These are phyloP conservation scores for Terrapene triunguis DNA, from an alignment of 2,113 vertebrate genomes.

Conservation along the genomic window DNA sequence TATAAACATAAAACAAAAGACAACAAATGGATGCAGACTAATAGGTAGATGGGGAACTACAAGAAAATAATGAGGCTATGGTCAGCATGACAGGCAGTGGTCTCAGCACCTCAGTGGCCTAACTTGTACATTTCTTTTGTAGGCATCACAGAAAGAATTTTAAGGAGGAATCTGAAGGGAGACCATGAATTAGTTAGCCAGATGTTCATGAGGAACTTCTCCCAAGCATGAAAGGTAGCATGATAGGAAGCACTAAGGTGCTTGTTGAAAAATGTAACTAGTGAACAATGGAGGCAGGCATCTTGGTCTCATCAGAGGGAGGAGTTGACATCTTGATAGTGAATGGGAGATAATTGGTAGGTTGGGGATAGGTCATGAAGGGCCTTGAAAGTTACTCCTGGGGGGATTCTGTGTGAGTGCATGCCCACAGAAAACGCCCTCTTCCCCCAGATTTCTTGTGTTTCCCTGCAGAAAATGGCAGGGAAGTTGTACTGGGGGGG, in stretches of 20 bases:
- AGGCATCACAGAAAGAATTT: slow-evolving; percentile 11
- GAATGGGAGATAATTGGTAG: not conserved
- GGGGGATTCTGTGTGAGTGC: too few species aligned
- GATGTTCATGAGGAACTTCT: not conserved
- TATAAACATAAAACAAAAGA: not conserved
- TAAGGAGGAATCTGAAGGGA: slow-evolving; percentile 18
- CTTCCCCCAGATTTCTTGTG: too few species aligned
- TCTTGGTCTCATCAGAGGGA: not conserved
- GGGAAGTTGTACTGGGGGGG: too few species aligned
- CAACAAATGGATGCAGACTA: not conserved
- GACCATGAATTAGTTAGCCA: slow-evolving; percentile 4
- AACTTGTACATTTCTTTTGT: slow-evolving; percentile 1
- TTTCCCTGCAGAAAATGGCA: too few species aligned
- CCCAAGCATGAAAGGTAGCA: not conserved
- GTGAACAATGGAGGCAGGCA: not conserved
- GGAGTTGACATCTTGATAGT: not conserved
- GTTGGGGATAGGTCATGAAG: not conserved
- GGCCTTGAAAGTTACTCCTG: not conserved
- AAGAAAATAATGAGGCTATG: not conserved
- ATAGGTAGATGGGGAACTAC: not conserved
- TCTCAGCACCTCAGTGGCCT: not conserved
- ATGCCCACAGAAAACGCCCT: too few species aligned
- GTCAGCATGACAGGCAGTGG: not conserved
- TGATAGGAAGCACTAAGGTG: not conserved
- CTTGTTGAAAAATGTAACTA: not conserved